Evolutionary conservation across 2,797 vertebrate species (phyloP).

Genomic region (Aeoliscus strigatus): DNA sequence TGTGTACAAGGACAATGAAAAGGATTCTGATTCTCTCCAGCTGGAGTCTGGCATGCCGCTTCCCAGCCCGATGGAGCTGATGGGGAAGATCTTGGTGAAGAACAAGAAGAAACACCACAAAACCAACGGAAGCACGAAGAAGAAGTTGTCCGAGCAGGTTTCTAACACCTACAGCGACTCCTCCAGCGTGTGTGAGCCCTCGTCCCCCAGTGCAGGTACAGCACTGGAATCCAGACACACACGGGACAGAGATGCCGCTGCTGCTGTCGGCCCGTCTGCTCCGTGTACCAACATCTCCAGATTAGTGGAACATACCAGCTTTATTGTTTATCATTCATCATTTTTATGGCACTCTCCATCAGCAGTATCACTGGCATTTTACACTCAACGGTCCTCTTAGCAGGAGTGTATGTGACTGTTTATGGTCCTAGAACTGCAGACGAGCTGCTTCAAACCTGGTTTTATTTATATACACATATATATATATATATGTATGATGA

Average conservation of each 20-base stretch:
- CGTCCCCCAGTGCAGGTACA: slow-evolving; percentile 89
- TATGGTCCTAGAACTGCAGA: background rate
- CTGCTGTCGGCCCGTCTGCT: slow-evolving; percentile 5
- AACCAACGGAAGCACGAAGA: slow-evolving; percentile 84
- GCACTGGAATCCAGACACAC: background rate
- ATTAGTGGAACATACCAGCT: slow-evolving; percentile 16
- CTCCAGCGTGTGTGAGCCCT: slow-evolving; percentile 90
- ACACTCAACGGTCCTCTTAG: slow-evolving; percentile 8
- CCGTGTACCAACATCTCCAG: slow-evolving; percentile 8
- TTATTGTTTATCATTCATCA: slow-evolving; percentile 59
- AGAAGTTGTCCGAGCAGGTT: slow-evolving; percentile 91
- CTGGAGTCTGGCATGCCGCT: slow-evolving; percentile 86
- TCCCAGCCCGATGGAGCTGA: slow-evolving; percentile 92
- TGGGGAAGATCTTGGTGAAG: slow-evolving; percentile 97
- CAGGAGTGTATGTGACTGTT: slow-evolving; percentile 15
- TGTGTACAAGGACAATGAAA: too few species aligned
- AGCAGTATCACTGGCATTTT: slow-evolving; percentile 42
- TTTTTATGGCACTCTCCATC: slow-evolving; percentile 63
- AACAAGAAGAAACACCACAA: slow-evolving; percentile 98
- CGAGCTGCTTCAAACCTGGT: too few species aligned
- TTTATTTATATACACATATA: too few species aligned
- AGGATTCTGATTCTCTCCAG: too few species aligned
- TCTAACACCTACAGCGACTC: slow-evolving; percentile 92
- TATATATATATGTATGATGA: too few species aligned
- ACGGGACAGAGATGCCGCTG: too few species aligned